A percentile compares a stretch with the other conserved stretches of the same genome.
These are phyloP conservation scores for Rhynchotus rufescens DNA, from an alignment of 2,797 vertebrate genomes.

Conservation along the genomic window DNA sequence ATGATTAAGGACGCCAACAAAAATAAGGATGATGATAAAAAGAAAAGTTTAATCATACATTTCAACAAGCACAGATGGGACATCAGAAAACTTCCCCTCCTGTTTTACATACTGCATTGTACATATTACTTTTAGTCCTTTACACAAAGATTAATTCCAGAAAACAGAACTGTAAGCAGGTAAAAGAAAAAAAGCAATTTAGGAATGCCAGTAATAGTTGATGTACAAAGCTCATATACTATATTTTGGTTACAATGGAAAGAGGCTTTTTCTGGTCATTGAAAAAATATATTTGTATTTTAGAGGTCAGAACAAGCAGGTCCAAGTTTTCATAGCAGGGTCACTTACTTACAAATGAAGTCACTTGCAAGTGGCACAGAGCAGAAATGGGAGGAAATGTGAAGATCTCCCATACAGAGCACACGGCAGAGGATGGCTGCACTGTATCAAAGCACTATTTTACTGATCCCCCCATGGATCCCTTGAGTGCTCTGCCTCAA, in stretches of 20 bases:
- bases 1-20: slow-evolving; percentile 78
- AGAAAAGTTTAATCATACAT: slow-evolving; percentile 80
- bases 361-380: background rate
- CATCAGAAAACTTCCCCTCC: slow-evolving; percentile 61
- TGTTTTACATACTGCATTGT: slow-evolving; percentile 38
- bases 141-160: slow-evolving; percentile 61
- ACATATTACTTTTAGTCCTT: slow-evolving; percentile 46
- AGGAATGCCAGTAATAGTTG: background rate
- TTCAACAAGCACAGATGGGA: slow-evolving; percentile 73
- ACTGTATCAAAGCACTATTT: background rate
- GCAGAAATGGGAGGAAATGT: background rate
- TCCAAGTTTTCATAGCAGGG: background rate
- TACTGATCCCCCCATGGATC: background rate
- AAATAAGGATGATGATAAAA: slow-evolving; percentile 82
- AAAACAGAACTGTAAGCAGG: slow-evolving; percentile 47
- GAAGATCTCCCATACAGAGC: background rate
- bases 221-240: background rate
- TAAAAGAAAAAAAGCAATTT: slow-evolving; percentile 28
- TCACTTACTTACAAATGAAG: background rate
- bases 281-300: background rate
- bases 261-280: background rate
- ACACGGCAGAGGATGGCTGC: slow-evolving; percentile 1
- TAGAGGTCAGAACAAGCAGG: background rate
- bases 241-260: background rate
- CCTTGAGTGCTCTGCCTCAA: background rate